Evolutionary conservation across 2,113 vertebrate genomes (phyloP).

Genomic region (Lepisosteus oculatus): DNA sequence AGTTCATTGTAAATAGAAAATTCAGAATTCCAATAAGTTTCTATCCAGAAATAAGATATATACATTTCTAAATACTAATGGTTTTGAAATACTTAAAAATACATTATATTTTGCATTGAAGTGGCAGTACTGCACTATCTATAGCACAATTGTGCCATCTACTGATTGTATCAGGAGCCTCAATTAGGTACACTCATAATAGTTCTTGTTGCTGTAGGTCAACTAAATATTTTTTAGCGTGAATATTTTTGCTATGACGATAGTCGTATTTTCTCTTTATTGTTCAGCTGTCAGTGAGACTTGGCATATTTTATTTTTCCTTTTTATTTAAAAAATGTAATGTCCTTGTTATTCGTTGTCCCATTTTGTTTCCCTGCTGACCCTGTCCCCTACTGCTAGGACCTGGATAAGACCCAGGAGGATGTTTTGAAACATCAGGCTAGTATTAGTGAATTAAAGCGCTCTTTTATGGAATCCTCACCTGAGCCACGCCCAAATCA

Average conservation of each 20-base stretch:
- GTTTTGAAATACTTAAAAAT: background rate
- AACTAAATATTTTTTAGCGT: no score
- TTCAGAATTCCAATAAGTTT: no score
- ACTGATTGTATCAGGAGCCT: constrained; percentile 1
- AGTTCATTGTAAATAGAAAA: no score
- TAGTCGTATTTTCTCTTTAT: background rate
- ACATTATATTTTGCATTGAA: background rate
- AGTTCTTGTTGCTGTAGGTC: no score
- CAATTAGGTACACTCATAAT: background rate
- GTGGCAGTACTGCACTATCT: background rate
- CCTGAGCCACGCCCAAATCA: constrained; percentile 92
- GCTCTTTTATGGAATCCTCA: constrained; percentile 98
- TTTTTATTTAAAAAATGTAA: constrained; percentile 59
- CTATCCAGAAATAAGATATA: no score
- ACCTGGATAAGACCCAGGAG: constrained; percentile 98
- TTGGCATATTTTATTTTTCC: constrained; percentile 61
- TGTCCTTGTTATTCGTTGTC: constrained; percentile 58
- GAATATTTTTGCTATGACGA: no score
- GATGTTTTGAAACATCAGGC: constrained; percentile 98
- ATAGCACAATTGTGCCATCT: constrained; percentile 4
- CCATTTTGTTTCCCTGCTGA: constrained; percentile 59
- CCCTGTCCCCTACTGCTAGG: constrained; percentile 72
- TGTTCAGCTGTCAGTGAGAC: constrained; percentile 58
- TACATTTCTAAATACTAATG: no score
- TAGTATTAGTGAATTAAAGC: constrained; percentile 99